Base-by-base conservation (phyloP, 2,888 invertebrate genomes). In the Eugnorisma glareosa region DNA sequence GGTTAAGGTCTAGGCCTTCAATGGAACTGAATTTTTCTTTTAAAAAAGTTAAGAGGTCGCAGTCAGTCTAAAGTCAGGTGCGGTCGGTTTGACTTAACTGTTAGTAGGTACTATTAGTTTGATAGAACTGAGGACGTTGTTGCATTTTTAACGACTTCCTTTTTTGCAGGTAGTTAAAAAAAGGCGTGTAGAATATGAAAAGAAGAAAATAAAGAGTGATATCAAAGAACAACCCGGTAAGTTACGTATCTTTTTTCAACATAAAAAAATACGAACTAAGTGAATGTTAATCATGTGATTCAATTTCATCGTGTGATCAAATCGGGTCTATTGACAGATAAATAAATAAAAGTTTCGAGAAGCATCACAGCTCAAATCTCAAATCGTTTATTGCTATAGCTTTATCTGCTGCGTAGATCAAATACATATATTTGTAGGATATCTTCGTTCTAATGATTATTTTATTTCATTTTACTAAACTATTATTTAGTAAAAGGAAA, bases 161-260 rank as follows among this genome's bases (percentile, higher is more conserved):
- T 70, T 63, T 57, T 92, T 91, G 48, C 86, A 95, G 95, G 95
- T 95, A 6, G 95, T 96, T 35, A 92, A 91, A 82, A 95, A 94
- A 81, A 93, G 91, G 77, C 93, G 95, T 21, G 57, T 87, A 45
- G 93, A 95, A 84, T 93, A 94, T 77, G 92, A 94, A 82, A 89
- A 77, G n/a, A 91, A 88, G 57, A 93, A 93, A 79, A 73, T 28
- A 6, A 86, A 75, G 5, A 86, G 79, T 31, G 73, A 64, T 21
- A 54, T 72, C n/a, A 88, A 85, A 75, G 81, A 87, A 70, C 77
- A 83, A 70, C 75, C 88, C 28, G 91, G 92, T 92, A 89, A 86
- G 88, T 77, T 59, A n/a, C n/a, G n/a, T 43, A 40, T 68, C 7
- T 61, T 61, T 35, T n/a, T 59, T 3, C 8, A 59, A 7, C 18